Evolutionary conservation across 2,888 invertebrate species (phyloP).

Genomic region (Idaea straminata): DNA sequence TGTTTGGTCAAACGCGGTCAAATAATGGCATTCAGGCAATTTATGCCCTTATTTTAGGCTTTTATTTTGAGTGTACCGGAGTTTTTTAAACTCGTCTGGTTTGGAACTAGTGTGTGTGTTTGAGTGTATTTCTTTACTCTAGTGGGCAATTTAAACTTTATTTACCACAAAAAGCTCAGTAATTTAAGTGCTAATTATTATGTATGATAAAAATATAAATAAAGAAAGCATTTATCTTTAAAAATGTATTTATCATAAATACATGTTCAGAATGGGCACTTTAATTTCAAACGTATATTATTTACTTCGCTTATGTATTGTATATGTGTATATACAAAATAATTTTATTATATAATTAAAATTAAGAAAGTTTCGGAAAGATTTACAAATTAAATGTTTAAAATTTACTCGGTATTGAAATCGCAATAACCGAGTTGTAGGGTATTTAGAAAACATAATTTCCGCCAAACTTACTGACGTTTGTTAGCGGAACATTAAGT

Average conservation of each 20-base stretch:
- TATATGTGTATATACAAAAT: neutral
- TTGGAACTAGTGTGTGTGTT: neutral
- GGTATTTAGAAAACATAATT: neutral
- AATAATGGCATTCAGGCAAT: neutral
- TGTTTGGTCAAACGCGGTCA: neutral
- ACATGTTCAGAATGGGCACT: neutral
- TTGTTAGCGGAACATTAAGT: too few relatives aligned
- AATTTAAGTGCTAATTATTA: neutral
- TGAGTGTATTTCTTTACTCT: neutral
- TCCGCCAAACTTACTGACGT: too few relatives aligned
- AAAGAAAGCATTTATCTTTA: neutral
- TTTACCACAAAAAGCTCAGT: neutral
- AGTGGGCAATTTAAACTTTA: neutral
- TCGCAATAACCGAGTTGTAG: neutral
- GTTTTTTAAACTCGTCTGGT: neutral
- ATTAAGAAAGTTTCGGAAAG: neutral
- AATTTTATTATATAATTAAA: neutral
- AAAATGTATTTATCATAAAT: neutral
- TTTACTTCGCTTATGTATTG: neutral
- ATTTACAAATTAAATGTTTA: constrained; percentile 1
- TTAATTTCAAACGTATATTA: neutral
- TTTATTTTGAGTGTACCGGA: neutral
- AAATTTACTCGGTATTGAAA: neutral
- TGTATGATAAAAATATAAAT: neutral
- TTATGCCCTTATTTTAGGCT: neutral